Conservation (phyloP, 2,113 vertebrate species). For the Scolopax mira region DNA sequence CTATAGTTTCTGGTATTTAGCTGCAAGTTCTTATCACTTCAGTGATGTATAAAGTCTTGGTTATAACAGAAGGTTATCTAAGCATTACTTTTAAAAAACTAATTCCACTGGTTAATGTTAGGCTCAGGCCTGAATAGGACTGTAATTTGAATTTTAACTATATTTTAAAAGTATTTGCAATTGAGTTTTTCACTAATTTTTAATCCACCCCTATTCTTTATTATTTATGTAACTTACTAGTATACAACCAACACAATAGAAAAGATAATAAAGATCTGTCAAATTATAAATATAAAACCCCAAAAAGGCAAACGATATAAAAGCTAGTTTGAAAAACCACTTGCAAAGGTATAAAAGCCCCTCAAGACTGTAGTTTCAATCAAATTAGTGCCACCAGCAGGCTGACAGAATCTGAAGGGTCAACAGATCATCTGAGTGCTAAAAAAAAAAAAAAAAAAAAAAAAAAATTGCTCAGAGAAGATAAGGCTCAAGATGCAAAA, state of each 20-base stretch:
- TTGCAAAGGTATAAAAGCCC: not conserved
- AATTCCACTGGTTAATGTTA: not conserved
- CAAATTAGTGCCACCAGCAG: not conserved
- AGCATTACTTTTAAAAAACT: not conserved
- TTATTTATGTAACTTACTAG: not conserved
- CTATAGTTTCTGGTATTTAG: not conserved
- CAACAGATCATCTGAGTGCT: not conserved
- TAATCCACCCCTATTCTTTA: not conserved
- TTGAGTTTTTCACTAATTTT: not conserved
- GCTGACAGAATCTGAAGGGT: not conserved
- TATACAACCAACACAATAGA: not conserved
- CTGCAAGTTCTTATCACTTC: not conserved
- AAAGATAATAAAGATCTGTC: not conserved
- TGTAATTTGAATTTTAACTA: not conserved
- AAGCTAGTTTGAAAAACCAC: not conserved
- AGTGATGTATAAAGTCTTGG: not conserved
- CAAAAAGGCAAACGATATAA: not conserved
- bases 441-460: not conserved
- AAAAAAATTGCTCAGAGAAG: not conserved
- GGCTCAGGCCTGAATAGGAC: not conserved
- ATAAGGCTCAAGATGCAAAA: not conserved
- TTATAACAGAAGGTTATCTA: not conserved
- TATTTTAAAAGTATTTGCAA: not conserved
- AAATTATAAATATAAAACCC: not conserved
- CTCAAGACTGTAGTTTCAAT: not conserved